phyloP scores from a whole-genome alignment of 2,113 vertebrate genomes.

The human (Homo sapiens) region DNA sequence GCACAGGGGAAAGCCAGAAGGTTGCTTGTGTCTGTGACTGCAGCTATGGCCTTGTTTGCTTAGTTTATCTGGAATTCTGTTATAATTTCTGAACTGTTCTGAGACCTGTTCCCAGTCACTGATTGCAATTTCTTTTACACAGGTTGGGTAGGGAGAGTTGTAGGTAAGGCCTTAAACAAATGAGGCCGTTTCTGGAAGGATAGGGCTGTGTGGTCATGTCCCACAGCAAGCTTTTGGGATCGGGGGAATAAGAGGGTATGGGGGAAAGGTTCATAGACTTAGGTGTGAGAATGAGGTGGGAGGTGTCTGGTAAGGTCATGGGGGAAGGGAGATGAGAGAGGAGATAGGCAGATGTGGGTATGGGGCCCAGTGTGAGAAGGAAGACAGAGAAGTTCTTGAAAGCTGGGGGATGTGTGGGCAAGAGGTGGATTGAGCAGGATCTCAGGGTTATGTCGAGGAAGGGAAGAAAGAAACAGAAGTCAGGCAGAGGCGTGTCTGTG shows the following conservation, averaged over 20 bases:
- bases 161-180: background rate
- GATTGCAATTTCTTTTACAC: background rate
- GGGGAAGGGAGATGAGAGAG: background rate
- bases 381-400: background rate
- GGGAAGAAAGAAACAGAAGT: background rate
- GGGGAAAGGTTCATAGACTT: background rate
- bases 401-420: background rate
- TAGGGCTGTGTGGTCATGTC: background rate
- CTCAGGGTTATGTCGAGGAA: background rate
- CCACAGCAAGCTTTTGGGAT: background rate
- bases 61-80: background rate
- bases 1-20: background rate
- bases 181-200: background rate
- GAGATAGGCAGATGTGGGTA: background rate
- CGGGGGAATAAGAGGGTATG: too few species aligned
- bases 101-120: background rate
- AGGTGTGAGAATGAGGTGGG: background rate
- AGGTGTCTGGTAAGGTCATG: background rate
- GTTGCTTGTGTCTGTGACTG: too few species aligned
- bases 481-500: background rate
- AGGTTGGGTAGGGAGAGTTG: background rate
- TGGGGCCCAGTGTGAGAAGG: background rate
- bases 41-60: background rate
- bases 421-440: background rate
- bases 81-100: background rate